Conservation (phyloP, 2,888 invertebrate genomes). For the Hydraecia micacea region DNA sequence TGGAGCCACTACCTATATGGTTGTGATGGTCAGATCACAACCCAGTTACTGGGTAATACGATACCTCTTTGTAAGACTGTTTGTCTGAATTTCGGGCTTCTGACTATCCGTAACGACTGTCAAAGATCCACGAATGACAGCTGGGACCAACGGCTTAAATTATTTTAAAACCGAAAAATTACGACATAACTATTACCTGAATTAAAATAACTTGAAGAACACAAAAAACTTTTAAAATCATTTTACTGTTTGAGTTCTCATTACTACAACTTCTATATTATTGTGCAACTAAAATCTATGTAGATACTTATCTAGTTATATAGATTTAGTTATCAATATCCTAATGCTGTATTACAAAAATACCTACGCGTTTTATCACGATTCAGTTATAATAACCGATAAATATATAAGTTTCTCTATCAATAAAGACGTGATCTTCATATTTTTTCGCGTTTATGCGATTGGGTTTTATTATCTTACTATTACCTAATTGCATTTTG, state of each 20-base stretch:
- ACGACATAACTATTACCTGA: slow-evolving; percentile 5
- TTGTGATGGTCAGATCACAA: too few species aligned
- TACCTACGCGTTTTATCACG: slow-evolving; percentile 37
- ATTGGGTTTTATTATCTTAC: neutral
- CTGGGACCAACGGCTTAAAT: neutral
- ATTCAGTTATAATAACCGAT: neutral
- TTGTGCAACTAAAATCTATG: slow-evolving; percentile 20
- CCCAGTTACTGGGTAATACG: too few species aligned
- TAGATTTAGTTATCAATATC: slow-evolving; percentile 28
- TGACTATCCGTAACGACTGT: too few species aligned
- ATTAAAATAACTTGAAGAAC: slow-evolving; percentile 31
- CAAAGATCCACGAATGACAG: too few species aligned
- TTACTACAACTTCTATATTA: neutral
- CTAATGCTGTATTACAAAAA: neutral
- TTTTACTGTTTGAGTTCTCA: slow-evolving; percentile 18
- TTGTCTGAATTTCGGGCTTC: too few species aligned
- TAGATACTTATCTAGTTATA: neutral
- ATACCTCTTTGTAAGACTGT: too few species aligned
- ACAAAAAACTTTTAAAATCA: slow-evolving; percentile 40
- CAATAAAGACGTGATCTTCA: slow-evolving; percentile 30
- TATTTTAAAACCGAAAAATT: neutral
- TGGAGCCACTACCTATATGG: too few species aligned
- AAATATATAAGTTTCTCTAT: neutral
- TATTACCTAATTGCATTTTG: too few species aligned
- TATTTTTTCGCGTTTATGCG: neutral